phyloP scores from a whole-genome alignment of 2,113 vertebrate genomes.

The Melospiza georgiana region DNA sequence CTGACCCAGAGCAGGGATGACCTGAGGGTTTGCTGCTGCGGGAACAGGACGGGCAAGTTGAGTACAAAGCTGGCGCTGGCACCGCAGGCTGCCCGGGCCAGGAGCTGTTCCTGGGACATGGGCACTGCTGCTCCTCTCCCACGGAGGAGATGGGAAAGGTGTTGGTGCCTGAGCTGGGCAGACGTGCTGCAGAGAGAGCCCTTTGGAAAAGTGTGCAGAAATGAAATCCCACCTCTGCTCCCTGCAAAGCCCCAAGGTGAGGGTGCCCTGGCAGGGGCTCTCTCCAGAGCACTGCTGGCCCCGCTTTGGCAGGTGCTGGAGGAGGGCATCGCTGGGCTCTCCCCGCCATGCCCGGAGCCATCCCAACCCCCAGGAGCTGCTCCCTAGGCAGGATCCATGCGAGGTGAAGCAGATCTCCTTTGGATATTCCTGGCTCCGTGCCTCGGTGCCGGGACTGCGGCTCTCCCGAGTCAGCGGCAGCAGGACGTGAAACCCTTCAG shows the following conservation, averaged over 20 bases:
- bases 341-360: rapidly evolving
- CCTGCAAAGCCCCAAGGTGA: background rate
- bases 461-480: background rate
- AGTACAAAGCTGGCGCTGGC: background rate
- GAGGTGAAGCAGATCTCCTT: background rate
- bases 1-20: background rate
- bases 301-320: background rate
- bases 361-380: rapidly evolving
- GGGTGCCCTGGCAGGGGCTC: background rate
- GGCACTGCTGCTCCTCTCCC: background rate
- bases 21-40: background rate
- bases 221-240: background rate
- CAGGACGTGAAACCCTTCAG: rapidly evolving
- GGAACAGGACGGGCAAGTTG: background rate
- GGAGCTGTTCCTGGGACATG: background rate
- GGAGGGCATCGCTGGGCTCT: background rate
- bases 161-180: rapidly evolving
- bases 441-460: rapidly evolving
- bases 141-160: rapidly evolving
- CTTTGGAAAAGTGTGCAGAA: background rate
- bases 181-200: background rate
- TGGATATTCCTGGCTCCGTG: background rate
- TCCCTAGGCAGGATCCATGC: background rate
- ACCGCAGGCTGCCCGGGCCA: background rate
- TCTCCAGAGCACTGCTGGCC: background rate